A percentile compares a stretch with the other conserved stretches of the same genome.
Conservation (phyloP, 2,113 vertebrate species). For the Stegastes partitus region DNA sequence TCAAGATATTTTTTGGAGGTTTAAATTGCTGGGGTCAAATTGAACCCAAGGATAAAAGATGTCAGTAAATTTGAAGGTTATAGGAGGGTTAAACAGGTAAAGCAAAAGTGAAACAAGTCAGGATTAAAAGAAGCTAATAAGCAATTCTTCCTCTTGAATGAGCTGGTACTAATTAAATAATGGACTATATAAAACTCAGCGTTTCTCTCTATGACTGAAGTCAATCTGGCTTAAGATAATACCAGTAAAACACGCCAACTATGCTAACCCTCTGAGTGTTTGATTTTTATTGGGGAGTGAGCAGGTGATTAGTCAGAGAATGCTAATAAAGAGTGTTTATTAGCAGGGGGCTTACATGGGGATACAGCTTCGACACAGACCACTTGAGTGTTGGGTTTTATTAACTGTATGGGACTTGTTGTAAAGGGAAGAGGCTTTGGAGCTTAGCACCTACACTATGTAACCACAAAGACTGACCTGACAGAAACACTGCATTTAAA, state of each 20-base stretch:
- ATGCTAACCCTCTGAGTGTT: conserved; percentile 37
- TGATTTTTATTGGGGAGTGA: conserved; percentile 46
- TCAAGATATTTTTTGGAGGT: too few species aligned
- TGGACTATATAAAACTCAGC: conserved; percentile 28
- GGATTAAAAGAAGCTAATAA: neutral
- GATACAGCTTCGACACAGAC: conserved; percentile 33
- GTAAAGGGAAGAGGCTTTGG: conserved; percentile 12
- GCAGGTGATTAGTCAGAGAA: conserved; percentile 55
- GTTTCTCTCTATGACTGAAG: conserved; percentile 11
- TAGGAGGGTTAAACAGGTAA: neutral
- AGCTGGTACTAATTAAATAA: conserved; percentile 44
- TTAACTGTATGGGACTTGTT: conserved; percentile 4
- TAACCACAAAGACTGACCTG: neutral
- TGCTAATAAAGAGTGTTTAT: conserved; percentile 53
- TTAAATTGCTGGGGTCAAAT: too few species aligned
- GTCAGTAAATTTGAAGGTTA: too few species aligned
- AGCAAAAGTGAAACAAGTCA: neutral
- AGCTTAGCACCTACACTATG: conserved; percentile 2
- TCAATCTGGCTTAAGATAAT: conserved; percentile 56
- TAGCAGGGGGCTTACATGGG: conserved; percentile 23
- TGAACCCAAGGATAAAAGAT: too few species aligned
- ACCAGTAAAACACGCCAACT: conserved; percentile 56
- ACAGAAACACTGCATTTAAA: conserved; percentile 2
- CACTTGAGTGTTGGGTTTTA: conserved; percentile 10
- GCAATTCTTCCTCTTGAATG: conserved; percentile 7